phyloP scores from a whole-genome alignment of 92 coral and sea anemone genomes.

The Porites rus region DNA sequence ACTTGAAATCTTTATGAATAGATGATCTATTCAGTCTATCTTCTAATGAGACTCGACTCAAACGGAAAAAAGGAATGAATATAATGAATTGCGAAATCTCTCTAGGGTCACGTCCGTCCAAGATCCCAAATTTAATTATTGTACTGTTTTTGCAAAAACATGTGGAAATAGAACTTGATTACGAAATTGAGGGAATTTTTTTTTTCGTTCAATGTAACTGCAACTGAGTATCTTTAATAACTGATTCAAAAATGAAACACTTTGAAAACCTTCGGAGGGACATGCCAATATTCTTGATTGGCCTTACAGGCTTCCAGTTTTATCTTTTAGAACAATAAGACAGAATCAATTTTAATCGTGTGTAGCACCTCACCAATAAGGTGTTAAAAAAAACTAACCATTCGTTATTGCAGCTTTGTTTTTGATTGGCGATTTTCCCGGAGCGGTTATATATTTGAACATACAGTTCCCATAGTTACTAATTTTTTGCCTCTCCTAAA shows the following conservation, averaged over 20 bases:
- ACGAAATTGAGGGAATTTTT: background rate
- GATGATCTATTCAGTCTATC: background rate
- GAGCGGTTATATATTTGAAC: background rate
- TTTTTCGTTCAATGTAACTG: background rate
- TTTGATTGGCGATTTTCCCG: background rate
- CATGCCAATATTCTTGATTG: background rate
- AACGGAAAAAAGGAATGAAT: background rate
- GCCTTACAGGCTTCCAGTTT: background rate
- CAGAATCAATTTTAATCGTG: background rate
- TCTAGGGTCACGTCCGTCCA: slow-evolving; percentile 18
- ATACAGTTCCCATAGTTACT: background rate
- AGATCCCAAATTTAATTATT: slow-evolving; percentile 19
- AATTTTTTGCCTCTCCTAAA: background rate
- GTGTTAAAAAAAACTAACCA: background rate
- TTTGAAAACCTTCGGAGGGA: background rate
- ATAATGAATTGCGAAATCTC: slow-evolving; percentile 18
- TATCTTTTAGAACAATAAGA: background rate
- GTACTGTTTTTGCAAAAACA: background rate
- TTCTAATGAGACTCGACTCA: background rate
- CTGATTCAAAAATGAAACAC: background rate
- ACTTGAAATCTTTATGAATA: background rate
- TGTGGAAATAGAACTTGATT: slow-evolving; percentile 2
- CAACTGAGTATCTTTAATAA: too few species aligned
- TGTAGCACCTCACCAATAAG: slow-evolving; percentile 7
- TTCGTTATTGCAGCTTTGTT: background rate